Base-by-base conservation (phyloP, 2,888 invertebrate species). In the Mythimna pallens region DNA sequence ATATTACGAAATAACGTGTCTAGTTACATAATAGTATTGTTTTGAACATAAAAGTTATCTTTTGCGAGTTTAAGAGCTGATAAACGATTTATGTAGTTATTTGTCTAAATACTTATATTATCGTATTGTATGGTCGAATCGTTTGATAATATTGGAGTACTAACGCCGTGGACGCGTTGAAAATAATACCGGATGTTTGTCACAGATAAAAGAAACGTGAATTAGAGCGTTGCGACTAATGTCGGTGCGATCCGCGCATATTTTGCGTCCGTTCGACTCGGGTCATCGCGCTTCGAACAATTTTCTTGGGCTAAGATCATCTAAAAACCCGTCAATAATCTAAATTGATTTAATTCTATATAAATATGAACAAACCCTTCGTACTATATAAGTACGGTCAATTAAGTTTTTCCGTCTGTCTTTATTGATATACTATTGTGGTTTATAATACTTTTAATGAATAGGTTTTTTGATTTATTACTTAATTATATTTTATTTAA, bases 161-260 rank as follows among this genome's bases (percentile, higher is more conserved):
- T 87, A 87, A 88, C 87, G 81, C 82, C 84, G 88, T 87, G 88
- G 88, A 89, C 85, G 87, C 87, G 87, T 90, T 91, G 87, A 90
- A 92, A 92, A 91, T 92, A 91, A 92, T 92, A 90, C 94, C 94
- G 94, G 94, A 94, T 94, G 94, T 93, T 93, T 92, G 91, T 90
- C 90, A 89, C 90, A 93, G 94, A 94, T 95, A 95, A 94, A 93
- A 91, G 90, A 90, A 91, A 90, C 90, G 86, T 93, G 91, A 92
- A 91, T 90, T 91, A 90, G 89, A 89, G 82, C 90, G 88, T 84
- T 86, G 82, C 85, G 80, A 77, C 79, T 82, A 80, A 85, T 75
- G 83, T 82, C 68, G 76, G 71, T 80, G 74, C 83, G 84, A 86
- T 85, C 85, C 82, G 85, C 83, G 82, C 84, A 88, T 88, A 86